Percentiles rank a stretch among this genome's conserved stretches.
These are phyloP conservation scores for Eulemur rufifrons DNA, from an alignment of 2,113 vertebrate genomes.

Conservation along the genomic window DNA sequence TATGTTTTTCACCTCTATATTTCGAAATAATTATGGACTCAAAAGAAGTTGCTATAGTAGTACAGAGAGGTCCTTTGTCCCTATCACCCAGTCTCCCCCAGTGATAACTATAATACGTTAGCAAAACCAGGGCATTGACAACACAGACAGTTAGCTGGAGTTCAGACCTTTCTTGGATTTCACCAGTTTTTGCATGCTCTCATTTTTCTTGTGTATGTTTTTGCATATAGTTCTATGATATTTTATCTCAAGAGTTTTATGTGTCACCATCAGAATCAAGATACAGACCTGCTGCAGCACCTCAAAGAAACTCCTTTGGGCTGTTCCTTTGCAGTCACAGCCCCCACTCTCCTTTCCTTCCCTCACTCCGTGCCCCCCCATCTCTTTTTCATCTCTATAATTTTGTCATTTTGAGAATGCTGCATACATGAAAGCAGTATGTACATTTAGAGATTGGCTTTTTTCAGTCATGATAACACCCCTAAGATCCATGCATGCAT, in stretches of 20 bases:
- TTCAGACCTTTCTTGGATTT: not conserved
- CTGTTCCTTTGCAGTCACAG: no score
- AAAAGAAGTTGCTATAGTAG: not conserved
- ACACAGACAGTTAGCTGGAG: not conserved
- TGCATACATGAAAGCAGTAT: not conserved
- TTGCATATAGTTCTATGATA: not conserved
- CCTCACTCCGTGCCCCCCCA: no score
- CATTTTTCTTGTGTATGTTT: not conserved
- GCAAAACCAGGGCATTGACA: not conserved
- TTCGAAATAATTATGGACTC: constrained; percentile 42
- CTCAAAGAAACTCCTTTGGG: not conserved
- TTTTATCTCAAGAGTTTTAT: not conserved
- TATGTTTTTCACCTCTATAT: not conserved
- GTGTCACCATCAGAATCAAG: not conserved
- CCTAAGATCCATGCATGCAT: not conserved
- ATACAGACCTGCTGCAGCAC: not conserved
- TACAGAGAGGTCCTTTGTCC: no score
- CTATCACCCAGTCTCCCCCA: not conserved
- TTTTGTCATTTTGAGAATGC: not conserved
- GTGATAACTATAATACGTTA: accelerated
- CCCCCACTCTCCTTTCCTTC: no score
- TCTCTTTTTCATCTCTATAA: not conserved
- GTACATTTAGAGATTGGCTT: not conserved
- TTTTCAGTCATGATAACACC: not conserved
- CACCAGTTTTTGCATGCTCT: not conserved